Base-by-base conservation (phyloP, 1,140 invertebrate species). In the Cydia pomonella region DNA sequence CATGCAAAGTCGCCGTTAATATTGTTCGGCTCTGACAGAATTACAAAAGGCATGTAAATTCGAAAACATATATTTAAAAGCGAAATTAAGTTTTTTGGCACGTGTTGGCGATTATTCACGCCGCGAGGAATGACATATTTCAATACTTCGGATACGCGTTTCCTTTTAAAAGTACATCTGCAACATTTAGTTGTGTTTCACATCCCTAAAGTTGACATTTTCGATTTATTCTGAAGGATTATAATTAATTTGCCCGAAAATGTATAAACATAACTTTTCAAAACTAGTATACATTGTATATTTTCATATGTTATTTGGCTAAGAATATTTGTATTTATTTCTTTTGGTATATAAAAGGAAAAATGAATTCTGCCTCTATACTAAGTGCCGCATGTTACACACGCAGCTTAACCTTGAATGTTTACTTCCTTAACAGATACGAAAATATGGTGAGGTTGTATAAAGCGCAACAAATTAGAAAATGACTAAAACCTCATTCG, bases 81-180 rank as follows among this genome's bases (percentile, higher is more conserved):
- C 80, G 83, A 87, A 92, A 90, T 91, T 91, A 87, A 90, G 87
- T 90, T 90, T 86, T 90, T 88, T 83, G 84, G 86, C 84, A 80
- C 80, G 82, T 82, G 85, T 81, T 87, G 80, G 77, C 86, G 84
- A 91, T 91, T 89, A 91, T 85, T 91, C 88, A 88, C 77, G 83
- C 83, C 76, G 75, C 73, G 77, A 82, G 91, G 88, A 91, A 84
- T 84, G 87, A 80, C 90, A 91, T 90, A 91, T 90, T 89, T 88
- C 84, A 87, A 88, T 87, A 85, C 84, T 86, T 44, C n/a, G 29
- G 29, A 38, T 21, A 23, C n/a, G n/a, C 53, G 2, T 59, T 18
- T 59, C 53, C 9, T 59, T 53, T 59, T 59, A 59, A 59, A 59
- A 59, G 53, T 23, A 23, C 21, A 23, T 18, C 53, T 59, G 53